phyloP scores from a whole-genome alignment of 2,113 vertebrate genomes.

The Hemichromis elongatus region DNA sequence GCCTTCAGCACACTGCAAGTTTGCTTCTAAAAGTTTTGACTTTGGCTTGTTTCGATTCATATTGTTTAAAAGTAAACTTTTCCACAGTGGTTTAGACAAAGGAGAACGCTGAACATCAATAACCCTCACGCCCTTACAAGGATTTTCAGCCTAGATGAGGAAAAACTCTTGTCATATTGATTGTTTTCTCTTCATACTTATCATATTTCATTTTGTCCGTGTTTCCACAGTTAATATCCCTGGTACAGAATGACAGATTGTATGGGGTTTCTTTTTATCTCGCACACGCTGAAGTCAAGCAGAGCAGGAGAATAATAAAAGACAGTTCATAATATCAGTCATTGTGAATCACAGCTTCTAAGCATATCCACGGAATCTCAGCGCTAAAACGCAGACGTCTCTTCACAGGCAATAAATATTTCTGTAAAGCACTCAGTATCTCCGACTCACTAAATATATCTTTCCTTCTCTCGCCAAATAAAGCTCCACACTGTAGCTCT shows the following conservation, averaged over 20 bases:
- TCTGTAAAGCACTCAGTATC: constrained; percentile 6
- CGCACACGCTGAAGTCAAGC: constrained; percentile 6
- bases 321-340: constrained; percentile 28
- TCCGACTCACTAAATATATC: constrained; percentile 1
- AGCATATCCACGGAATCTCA: not conserved
- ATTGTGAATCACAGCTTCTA: constrained; percentile 16
- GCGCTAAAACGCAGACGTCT: constrained; percentile 15
- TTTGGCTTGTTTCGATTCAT: not conserved
- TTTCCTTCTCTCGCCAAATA: constrained; percentile 42
- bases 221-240: constrained; percentile 26
- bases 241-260: constrained; percentile 22
- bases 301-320: constrained; percentile 4
- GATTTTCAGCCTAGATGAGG: constrained; percentile 2
- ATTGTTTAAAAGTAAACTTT: not conserved
- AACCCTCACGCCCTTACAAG: not conserved
- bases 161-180: constrained; percentile 9
- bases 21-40: not conserved
- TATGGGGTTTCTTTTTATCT: constrained; percentile 15
- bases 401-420: constrained; percentile 48
- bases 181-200: constrained; percentile 23
- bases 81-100: not conserved
- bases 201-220: constrained; percentile 32
- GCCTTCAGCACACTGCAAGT: not conserved
- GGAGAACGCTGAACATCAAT: not conserved
- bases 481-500: constrained; percentile 37